Conservation (phyloP, 2,113 vertebrate genomes). For the Apus apus region DNA sequence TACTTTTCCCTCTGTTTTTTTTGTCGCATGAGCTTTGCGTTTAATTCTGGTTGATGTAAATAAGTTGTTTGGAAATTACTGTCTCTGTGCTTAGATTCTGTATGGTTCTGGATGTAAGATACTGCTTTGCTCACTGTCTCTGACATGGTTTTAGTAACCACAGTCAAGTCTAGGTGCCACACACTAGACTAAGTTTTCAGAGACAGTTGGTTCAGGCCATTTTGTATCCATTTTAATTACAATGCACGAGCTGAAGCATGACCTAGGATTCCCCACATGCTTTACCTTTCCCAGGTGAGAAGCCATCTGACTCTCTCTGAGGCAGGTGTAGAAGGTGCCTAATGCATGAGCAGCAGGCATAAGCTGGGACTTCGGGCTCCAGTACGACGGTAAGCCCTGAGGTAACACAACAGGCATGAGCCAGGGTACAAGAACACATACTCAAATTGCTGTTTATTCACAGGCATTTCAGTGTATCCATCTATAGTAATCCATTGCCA, state of each 20-base stretch:
- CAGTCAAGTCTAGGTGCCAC: not conserved
- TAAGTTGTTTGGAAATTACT: not conserved
- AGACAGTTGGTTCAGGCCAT: too few species aligned
- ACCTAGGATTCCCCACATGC: not conserved
- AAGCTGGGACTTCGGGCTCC: not conserved
- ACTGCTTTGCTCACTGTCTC: not conserved
- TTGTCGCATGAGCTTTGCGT: not conserved
- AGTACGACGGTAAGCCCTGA: not conserved
- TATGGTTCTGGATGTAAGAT: not conserved
- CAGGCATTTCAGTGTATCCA: not conserved
- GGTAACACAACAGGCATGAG: not conserved
- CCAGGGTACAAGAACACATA: not conserved
- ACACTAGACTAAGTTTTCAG: not conserved
- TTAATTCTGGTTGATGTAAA: not conserved
- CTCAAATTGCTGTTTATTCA: not conserved
- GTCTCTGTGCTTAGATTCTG: not conserved
- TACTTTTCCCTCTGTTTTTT: not conserved
- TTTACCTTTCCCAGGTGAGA: not conserved
- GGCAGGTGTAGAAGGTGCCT: not conserved
- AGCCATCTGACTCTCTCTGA: not conserved
- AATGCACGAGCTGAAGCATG: not conserved
- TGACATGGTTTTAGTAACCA: not conserved
- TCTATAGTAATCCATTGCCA: not conserved
- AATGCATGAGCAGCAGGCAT: rapidly evolving
- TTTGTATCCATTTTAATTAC: not conserved